Evolutionary conservation across 2,113 vertebrate genomes (phyloP).

Genomic region (Ceratotherium simum): DNA sequence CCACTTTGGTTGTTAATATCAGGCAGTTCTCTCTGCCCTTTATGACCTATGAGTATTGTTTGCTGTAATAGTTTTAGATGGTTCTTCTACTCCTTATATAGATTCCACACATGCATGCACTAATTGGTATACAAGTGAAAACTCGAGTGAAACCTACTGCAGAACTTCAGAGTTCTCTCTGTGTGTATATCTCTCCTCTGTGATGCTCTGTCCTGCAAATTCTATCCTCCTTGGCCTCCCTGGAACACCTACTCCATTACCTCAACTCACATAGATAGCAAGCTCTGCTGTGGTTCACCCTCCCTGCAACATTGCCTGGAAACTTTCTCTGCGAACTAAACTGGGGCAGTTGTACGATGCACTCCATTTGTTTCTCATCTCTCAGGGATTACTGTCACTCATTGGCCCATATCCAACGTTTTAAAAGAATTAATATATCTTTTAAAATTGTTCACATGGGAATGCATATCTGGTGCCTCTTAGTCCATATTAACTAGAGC

Average conservation of each 20-base stretch:
- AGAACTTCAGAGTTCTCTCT: neutral
- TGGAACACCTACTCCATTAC: neutral
- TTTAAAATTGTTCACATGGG: neutral
- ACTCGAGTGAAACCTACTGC: neutral
- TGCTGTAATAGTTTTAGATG: neutral
- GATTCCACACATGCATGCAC: neutral
- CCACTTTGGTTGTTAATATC: neutral
- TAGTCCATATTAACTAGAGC: neutral
- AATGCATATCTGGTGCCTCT: neutral
- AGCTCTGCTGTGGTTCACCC: neutral
- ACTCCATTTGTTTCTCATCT: too few species aligned
- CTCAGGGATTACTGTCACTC: too few species aligned
- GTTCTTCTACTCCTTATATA: neutral
- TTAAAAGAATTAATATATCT: too few species aligned
- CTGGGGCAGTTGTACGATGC: neutral
- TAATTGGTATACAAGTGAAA: neutral
- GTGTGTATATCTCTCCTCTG: neutral
- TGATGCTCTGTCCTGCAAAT: neutral
- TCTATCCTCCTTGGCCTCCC: neutral
- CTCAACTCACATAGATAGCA: neutral
- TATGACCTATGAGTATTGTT: neutral
- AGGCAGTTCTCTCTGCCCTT: neutral
- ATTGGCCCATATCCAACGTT: too few species aligned
- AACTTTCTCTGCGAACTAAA: neutral
- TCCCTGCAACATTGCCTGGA: neutral